These are phyloP conservation scores for Drosophila melanica DNA, from an alignment of 1,140 invertebrate genomes.

Conservation along the genomic window DNA sequence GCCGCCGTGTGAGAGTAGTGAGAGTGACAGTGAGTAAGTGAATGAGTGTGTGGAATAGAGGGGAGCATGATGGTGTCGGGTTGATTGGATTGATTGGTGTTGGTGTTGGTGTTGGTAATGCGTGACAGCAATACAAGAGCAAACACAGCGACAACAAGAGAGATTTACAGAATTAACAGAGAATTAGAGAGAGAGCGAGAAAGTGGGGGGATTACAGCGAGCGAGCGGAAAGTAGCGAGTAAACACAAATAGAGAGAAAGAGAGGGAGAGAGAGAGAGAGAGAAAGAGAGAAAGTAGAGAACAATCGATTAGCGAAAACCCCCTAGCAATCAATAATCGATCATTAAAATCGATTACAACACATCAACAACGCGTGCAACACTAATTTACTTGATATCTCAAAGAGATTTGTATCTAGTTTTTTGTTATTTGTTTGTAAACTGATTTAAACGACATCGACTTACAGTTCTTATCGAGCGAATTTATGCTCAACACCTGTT, in stretches of 20 bases:
- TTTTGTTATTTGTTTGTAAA: conserved; percentile 6
- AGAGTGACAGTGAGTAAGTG: conserved; percentile 6
- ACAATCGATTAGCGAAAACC: conserved; percentile 72
- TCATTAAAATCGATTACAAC: conserved; percentile 48
- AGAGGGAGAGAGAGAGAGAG: conserved; percentile 47
- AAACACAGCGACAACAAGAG: conserved; percentile 44
- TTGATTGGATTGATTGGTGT: too few species aligned
- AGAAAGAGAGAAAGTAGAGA: conserved; percentile 65
- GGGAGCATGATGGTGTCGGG: too few species aligned
- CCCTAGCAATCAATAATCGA: conserved; percentile 51
- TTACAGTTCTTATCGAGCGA: conserved; percentile 84
- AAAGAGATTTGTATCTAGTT: conserved; percentile 8
- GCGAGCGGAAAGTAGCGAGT: conserved; percentile 62
- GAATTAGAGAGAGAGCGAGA: conserved; percentile 32
- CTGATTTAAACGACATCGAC: conserved; percentile 46
- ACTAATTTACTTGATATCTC: conserved; percentile 60
- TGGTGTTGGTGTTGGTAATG: too few species aligned
- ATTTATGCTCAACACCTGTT: conserved; percentile 82
- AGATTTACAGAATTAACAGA: conserved; percentile 31
- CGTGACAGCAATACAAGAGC: conserved; percentile 55
- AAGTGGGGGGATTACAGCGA: conserved; percentile 50
- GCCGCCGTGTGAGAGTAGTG: conserved; percentile 9
- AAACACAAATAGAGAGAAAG: conserved; percentile 13
- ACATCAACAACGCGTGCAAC: conserved; percentile 75
- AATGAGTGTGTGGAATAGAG: neutral